phyloP scores from a whole-genome alignment of 1,140 invertebrate species.

The Portunus trituberculatus region DNA sequence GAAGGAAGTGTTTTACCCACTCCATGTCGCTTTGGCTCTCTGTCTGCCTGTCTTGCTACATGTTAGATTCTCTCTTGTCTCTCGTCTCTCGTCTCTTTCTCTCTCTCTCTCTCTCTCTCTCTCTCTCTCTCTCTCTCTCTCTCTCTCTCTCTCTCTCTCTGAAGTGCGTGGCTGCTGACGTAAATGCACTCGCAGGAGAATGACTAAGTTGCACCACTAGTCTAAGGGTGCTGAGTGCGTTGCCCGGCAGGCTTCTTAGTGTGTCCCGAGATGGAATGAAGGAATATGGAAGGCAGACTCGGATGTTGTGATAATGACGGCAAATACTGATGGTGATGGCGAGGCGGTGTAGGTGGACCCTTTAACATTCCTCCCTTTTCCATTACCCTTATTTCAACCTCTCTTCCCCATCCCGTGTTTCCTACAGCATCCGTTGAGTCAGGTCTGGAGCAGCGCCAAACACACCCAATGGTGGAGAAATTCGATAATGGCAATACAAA shows the following conservation, averaged over 20 bases:
- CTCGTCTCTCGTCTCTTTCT: neutral
- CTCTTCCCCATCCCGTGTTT: neutral
- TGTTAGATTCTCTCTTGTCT: slow-evolving; percentile 30
- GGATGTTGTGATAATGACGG: neutral
- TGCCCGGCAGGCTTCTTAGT: neutral
- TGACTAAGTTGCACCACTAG: neutral
- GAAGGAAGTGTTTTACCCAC: neutral
- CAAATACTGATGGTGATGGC: neutral
- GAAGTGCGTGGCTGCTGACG: neutral
- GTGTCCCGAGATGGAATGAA: neutral
- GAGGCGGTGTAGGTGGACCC: slow-evolving; percentile 12
- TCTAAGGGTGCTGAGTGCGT: neutral
- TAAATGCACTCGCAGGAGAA: neutral
- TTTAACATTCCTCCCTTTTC: too few relatives aligned
- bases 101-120: slow-evolving; percentile 51
- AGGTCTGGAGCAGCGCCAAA: neutral
- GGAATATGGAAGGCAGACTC: neutral
- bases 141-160: slow-evolving; percentile 36
- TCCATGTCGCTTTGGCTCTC: neutral
- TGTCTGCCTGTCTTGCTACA: neutral
- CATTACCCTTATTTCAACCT: too few relatives aligned
- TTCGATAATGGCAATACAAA: slow-evolving; percentile 23
- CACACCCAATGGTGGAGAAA: neutral
- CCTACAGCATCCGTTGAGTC: neutral
- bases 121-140: slow-evolving; percentile 39